phyloP scores from a whole-genome alignment of 2,797 vertebrate species.

The Cyclopterus lumpus region DNA sequence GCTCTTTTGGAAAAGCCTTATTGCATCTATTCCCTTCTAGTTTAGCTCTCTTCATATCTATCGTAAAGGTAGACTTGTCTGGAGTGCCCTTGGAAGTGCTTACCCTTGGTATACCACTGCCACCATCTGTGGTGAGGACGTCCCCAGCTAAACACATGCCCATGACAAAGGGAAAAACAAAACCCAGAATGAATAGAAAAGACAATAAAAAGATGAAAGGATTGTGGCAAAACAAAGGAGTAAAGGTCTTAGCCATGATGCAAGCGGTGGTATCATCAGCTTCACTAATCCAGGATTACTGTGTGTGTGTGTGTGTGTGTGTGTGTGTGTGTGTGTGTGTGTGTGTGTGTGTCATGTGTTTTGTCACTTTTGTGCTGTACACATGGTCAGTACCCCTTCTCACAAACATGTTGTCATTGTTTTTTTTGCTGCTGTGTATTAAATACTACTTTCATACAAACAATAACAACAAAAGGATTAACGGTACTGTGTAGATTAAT shows the following conservation, averaged over 20 bases:
- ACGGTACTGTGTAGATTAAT: slow-evolving; percentile 47
- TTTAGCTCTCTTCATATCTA: slow-evolving; percentile 48
- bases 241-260: slow-evolving; percentile 76
- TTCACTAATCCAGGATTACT: slow-evolving; percentile 81
- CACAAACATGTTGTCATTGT: slow-evolving; percentile 74
- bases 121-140: slow-evolving; percentile 69
- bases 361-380: slow-evolving; percentile 41
- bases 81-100: slow-evolving; percentile 73
- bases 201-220: slow-evolving; percentile 74
- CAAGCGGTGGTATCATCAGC: slow-evolving; percentile 71
- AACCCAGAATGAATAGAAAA: slow-evolving; percentile 61
- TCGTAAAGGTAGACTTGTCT: slow-evolving; percentile 57
- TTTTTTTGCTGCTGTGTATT: slow-evolving; percentile 39
- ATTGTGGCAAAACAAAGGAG: slow-evolving; percentile 73
- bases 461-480: slow-evolving; percentile 72
- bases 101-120: slow-evolving; percentile 67
- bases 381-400: slow-evolving; percentile 36
- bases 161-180: slow-evolving; percentile 57
- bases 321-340: slow-evolving; percentile 23
- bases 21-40: slow-evolving; percentile 41
- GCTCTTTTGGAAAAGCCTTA: slow-evolving; percentile 24
- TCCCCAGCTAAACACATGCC: slow-evolving; percentile 59
- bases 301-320: slow-evolving; percentile 38
- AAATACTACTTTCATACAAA: slow-evolving; percentile 38
- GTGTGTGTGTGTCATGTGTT: slow-evolving; percentile 57